Evolutionary conservation across 2,797 vertebrate species (phyloP).

Genomic region (Tamandua tetradactyla): DNA sequence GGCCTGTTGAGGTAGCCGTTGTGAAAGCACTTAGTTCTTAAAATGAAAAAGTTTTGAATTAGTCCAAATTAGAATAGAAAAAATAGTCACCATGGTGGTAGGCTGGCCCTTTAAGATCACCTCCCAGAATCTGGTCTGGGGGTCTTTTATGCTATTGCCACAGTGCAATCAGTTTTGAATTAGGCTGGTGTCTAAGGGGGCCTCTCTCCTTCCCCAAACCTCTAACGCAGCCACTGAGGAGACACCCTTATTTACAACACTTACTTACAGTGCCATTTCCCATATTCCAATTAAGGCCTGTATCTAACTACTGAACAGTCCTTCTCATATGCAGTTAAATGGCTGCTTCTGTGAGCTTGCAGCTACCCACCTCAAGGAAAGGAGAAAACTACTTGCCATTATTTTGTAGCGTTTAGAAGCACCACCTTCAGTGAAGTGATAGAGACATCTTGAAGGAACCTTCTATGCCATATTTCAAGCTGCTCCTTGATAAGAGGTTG

Average conservation of each 20-base stretch:
- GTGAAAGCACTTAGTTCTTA: constrained; percentile 59
- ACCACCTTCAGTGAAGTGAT: neutral
- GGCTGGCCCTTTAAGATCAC: neutral
- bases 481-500: neutral
- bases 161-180: neutral
- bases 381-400: no score
- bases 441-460: neutral
- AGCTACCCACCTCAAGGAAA: neutral
- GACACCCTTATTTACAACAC: neutral
- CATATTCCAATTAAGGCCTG: neutral
- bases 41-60: constrained; percentile 29
- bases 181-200: neutral
- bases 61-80: neutral
- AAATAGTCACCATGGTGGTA: neutral
- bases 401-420: neutral
- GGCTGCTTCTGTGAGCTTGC: neutral
- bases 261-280: neutral
- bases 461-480: neutral
- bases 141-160: neutral
- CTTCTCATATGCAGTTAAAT: neutral
- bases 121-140: neutral
- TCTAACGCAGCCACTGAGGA: neutral
- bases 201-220: neutral
- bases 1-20: constrained; percentile 28
- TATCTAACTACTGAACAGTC: neutral